These are phyloP conservation scores for Caenorhabditis sp. DNA, from an alignment of 2,888 invertebrate species.

Conservation along the genomic window DNA sequence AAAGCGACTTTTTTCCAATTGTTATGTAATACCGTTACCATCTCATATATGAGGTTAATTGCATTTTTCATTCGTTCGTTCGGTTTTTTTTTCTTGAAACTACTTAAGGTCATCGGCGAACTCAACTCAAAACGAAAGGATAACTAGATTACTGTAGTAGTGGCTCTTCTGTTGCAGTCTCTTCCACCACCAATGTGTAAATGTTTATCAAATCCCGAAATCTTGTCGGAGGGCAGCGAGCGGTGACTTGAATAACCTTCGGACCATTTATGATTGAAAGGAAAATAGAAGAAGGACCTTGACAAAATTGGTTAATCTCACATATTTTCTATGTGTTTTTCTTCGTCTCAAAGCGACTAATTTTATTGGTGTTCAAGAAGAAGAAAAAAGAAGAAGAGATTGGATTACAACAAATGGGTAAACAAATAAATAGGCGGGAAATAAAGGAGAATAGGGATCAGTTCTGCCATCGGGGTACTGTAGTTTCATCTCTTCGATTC, in stretches of 20 bases:
- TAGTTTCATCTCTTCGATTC: too few species aligned
- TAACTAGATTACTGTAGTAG: not conserved
- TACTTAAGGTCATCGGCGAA: not conserved
- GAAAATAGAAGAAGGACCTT: not conserved
- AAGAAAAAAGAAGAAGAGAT: too few species aligned
- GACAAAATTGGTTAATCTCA: too few species aligned
- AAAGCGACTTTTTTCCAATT: too few species aligned
- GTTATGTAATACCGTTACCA: conserved; percentile 1
- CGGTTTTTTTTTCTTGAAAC: not conserved
- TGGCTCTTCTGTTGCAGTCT: too few species aligned
- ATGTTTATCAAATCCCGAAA: not conserved
- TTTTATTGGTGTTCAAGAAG: too few species aligned
- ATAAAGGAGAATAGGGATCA: too few species aligned
- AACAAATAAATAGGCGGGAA: too few species aligned
- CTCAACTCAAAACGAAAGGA: not conserved
- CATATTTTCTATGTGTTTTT: too few species aligned
- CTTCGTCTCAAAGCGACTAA: too few species aligned
- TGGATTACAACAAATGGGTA: too few species aligned
- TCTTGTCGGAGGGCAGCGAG: not conserved
- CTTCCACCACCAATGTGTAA: not conserved
- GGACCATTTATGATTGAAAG: not conserved
- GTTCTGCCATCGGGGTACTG: too few species aligned
- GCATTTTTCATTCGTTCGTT: not conserved
- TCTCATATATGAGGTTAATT: not conserved
- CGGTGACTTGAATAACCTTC: not conserved